phyloP scores from a whole-genome alignment of 2,797 vertebrate genomes.

The Glossophaga mutica region DNA sequence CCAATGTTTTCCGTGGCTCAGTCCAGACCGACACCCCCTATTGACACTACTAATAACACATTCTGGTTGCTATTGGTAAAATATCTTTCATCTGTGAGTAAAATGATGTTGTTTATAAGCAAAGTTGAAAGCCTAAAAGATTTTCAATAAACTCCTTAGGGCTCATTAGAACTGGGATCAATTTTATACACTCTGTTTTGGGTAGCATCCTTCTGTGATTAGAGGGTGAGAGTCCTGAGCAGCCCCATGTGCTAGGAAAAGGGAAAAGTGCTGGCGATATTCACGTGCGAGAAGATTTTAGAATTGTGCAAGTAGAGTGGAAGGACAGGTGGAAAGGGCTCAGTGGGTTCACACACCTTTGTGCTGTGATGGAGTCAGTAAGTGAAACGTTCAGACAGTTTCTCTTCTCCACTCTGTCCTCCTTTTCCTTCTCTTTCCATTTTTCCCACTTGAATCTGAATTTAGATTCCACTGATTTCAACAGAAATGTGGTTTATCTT shows the following conservation, averaged over 20 bases:
- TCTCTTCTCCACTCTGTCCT: background rate
- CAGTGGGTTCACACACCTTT: background rate
- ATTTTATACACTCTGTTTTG: background rate
- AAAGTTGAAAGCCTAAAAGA: slow-evolving; percentile 32
- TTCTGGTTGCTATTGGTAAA: background rate
- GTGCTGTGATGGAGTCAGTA: background rate
- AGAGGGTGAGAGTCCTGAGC: background rate
- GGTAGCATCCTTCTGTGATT: background rate
- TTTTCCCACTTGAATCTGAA: background rate
- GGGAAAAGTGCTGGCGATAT: background rate
- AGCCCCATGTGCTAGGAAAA: background rate
- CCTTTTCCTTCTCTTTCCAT: background rate
- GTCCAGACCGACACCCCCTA: background rate
- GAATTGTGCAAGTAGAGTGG: background rate
- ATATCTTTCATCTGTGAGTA: background rate
- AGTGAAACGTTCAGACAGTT: background rate
- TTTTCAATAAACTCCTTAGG: slow-evolving; percentile 44
- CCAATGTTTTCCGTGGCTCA: too few relatives aligned
- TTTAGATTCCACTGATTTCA: background rate
- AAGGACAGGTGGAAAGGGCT: background rate
- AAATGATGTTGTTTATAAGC: slow-evolving; percentile 38
- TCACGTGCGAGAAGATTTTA: background rate
- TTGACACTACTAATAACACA: background rate
- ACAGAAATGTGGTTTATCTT: background rate
- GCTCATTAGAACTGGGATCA: slow-evolving; percentile 21